Base-by-base conservation (phyloP, 2,888 invertebrate genomes). In the Apantesis nais region DNA sequence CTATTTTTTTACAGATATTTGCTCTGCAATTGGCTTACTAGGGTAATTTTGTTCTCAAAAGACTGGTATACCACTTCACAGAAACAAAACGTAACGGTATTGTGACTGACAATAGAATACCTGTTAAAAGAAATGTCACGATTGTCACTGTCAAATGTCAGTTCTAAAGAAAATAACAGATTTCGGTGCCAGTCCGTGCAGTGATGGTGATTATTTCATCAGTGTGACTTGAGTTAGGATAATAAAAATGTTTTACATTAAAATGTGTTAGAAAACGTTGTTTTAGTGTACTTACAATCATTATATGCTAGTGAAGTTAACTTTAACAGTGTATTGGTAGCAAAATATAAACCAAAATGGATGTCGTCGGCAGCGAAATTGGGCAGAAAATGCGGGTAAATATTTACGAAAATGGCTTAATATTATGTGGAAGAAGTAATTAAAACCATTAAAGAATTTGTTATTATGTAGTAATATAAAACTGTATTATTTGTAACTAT, bases 361-460 rank as follows among this genome's bases (percentile, higher is more conserved):
- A 97, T 85, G 96, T 96, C 85, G 96, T 97, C 88, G 98, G 98
- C 81, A 97, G 97, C 81, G 98, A 98, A 96, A 97, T 98, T 82
- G 98, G 98, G 16, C 97, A 97, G 89, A 98, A 98, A 95, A 97
- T 98, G 96, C 95, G 98, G 93, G 98, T 98, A 96, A 96, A 88
- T 89, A 89, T 65, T 72, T 71, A 25, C 22, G 44, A 7, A 52
- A 39, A 60, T 41, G 12, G 25, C 22, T 9, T 29, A 48, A 41
- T 52, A 22, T 12, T 25, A 22, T 22, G 29, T 41, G 12, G 22
- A 14, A 19, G 19, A 66, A n/a, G 1, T 1, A 44, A 31, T 25
- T 29, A 44, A n/a, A 11, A 14, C 37, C 11, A 64, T 29, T 55
- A 12, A 29, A 66, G 9, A 58, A 34, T 22, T 55, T 29, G 11